phyloP scores from a whole-genome alignment of 2,113 vertebrate genomes.

The Entomyzon cyanotis region DNA sequence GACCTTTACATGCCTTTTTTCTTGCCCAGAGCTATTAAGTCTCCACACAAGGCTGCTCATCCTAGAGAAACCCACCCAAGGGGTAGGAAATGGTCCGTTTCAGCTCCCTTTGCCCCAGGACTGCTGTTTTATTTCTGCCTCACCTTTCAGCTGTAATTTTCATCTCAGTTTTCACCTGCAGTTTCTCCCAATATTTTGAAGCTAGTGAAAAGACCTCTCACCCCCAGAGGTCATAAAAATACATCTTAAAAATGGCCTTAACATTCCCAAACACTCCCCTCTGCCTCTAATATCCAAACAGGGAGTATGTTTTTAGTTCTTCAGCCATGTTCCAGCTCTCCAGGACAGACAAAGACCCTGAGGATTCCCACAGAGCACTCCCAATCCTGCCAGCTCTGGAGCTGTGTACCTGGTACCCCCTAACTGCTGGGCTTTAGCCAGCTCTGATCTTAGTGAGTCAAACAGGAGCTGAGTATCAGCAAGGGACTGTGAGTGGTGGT shows the following conservation, averaged over 20 bases:
- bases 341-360: neutral
- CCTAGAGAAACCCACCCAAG: neutral
- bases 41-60: neutral
- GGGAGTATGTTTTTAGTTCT: neutral
- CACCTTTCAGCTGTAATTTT: neutral
- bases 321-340: neutral
- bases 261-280: no score
- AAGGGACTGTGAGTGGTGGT: neutral
- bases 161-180: neutral
- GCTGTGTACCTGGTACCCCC: accelerated
- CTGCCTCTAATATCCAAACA: neutral
- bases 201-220: neutral
- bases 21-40: neutral
- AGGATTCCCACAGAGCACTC: neutral
- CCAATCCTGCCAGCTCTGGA: neutral
- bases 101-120: neutral
- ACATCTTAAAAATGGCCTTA: neutral
- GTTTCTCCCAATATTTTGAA: neutral
- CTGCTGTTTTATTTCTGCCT: neutral
- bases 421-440: neutral
- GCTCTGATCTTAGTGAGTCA: neutral
- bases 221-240: neutral
- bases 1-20: neutral
- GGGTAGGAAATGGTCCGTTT: accelerated
- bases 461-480: neutral